Base-by-base conservation (phyloP, 2,113 vertebrate genomes). In the Istiophorus platypterus region DNA sequence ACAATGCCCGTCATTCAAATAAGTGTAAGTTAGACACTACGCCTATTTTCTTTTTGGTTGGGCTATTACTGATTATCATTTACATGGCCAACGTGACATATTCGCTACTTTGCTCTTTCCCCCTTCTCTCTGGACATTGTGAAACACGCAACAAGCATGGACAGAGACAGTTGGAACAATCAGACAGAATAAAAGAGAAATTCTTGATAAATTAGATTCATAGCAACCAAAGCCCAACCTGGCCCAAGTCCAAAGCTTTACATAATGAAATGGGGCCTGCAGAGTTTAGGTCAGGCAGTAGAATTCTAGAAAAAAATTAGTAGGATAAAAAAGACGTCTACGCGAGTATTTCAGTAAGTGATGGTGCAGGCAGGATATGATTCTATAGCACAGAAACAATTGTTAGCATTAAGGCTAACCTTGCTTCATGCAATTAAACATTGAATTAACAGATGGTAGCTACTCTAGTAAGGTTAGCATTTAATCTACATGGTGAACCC, bases 401-500 rank as follows among this genome's bases (percentile, higher is more conserved):
- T 20, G 24, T 6, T 39, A 24, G 5, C 13, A 63, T 37, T 22
- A 8, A 52, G 31, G 1, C 59, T n/a, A 29, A 58, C 5, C 10
- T 63, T 26, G 45, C 27, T 5, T 62, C 68, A 52, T 83, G 68
- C 64, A 37, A 7, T 34, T 62, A 11, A 66, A 37, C 20, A 24
- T 13, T 54, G 0, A 0, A 51, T 39, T 24, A 76, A 29, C 3
- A 58, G 14, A 12, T 24, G 39, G 4, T 5, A 15, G 22, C 45
- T 24, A 56, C 29, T 34, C 20, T 9, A 4, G 2, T 63, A 29
- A 29, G 26, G 18, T 67, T 47, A 49, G 39, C 37, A 0, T 67
- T 49, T 17, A 17, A 67, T 56, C 41, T 29, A 24, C 37, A 47
- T 31, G 14, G 39, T n/a, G 7, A 52, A 26, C 12, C 20, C 62